Base-by-base conservation (phyloP, 2,888 invertebrate genomes). In the Lutraria lutraria region DNA sequence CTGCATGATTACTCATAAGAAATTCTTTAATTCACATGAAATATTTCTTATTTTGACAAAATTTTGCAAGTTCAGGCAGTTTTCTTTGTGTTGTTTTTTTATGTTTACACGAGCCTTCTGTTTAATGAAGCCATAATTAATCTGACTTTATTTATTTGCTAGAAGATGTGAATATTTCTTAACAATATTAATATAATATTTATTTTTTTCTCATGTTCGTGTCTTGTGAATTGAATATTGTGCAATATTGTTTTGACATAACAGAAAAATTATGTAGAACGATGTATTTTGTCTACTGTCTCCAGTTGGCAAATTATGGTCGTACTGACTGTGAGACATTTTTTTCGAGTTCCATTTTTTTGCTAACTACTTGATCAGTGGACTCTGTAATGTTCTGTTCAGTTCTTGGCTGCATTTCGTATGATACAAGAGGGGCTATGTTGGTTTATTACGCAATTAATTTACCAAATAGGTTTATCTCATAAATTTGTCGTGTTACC, bases 111-210 rank as follows among this genome's bases (percentile, higher is more conserved):
- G 25, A 68, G 63, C 25, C 63, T 68, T 68, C 63, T 68, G 25
- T 68, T 68, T 68, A 68, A 25, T 25, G 63, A 68, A 68, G 63
- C 10, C 63, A 68, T n/a, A n/a, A n/a, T n/a, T n/a, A 68, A 25
- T n/a, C 63, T 68, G 3, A 68, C 63, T 68, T 68, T 68, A 68
- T 68, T 68, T 68, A 68, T 68, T 25, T 68, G 25, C 63, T 3
- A 12, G n/a, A 68, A 68, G 63, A 25, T 68, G 63, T 68, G 63
- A 68, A 68, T 68, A 68, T 68, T 68, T 25, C 21, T 68, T 68
- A 25, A 68, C 63, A n/a, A 25, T 68, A 68, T 68, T 68, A 68
- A 68, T 68, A 68, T 68, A 68, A 68, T 68, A 68, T 68, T 68
- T 68, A 68, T 68, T 68, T 68, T 68, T 68, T 68, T 19, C 63